phyloP scores from a whole-genome alignment of 1,140 invertebrate genomes.

The Oryctes rhinoceros region DNA sequence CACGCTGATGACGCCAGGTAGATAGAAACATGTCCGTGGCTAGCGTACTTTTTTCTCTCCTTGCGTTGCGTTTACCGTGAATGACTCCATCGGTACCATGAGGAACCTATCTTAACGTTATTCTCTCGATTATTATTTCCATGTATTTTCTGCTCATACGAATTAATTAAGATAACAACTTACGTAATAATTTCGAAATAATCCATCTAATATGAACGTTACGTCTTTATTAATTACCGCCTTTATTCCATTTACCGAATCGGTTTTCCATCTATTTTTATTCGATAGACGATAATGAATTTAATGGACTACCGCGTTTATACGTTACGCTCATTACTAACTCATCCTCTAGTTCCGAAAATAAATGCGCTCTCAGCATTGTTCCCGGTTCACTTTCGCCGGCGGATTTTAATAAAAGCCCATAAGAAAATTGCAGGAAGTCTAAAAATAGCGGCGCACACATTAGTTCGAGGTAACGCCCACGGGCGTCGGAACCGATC shows the following conservation, averaged over 20 bases:
- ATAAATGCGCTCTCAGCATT: not conserved
- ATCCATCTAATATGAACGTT: not conserved
- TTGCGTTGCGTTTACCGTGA: too few relatives aligned
- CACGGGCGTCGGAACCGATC: not conserved
- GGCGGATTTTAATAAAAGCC: not conserved
- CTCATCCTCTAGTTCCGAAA: not conserved
- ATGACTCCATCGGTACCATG: too few relatives aligned
- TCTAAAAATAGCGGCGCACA: not conserved
- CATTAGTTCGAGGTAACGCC: constrained; percentile 8
- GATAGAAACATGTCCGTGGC: too few relatives aligned
- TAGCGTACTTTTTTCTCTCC: too few relatives aligned
- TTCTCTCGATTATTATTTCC: too few relatives aligned
- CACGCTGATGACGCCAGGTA: too few relatives aligned
- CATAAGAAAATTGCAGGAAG: constrained; percentile 14
- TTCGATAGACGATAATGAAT: not conserved
- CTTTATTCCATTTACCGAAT: not conserved
- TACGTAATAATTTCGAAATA: not conserved
- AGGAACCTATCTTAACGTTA: too few relatives aligned
- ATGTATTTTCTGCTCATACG: not conserved
- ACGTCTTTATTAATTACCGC: not conserved
- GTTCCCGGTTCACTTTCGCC: not conserved
- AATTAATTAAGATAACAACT: not conserved
- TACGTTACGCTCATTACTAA: not conserved
- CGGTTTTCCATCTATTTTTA: constrained; percentile 3
- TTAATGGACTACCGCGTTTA: constrained; percentile 2